A percentile compares a stretch with the other conserved stretches of the same genome.
These are phyloP conservation scores for Ophion costatus DNA, from an alignment of 2,888 invertebrate genomes.

Conservation along the genomic window DNA sequence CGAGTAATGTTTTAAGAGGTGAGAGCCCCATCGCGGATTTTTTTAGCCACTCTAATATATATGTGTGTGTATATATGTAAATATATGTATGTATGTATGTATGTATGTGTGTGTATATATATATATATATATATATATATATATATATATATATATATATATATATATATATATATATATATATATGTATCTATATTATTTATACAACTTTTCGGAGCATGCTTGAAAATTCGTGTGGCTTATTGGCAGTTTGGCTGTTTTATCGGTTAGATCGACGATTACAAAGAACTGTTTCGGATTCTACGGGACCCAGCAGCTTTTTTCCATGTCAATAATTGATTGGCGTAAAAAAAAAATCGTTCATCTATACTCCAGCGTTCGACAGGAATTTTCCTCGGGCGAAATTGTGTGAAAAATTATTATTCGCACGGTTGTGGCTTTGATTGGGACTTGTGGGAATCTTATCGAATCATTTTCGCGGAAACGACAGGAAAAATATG, in stretches of 20 bases:
- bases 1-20: too few relatives aligned
- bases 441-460: too few relatives aligned
- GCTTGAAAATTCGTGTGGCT: conserved; percentile 63
- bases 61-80: too few relatives aligned
- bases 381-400: too few relatives aligned
- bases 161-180: conserved; percentile 27
- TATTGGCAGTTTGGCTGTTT: conserved; percentile 70
- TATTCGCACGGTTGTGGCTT: neutral
- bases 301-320: conserved; percentile 53
- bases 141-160: neutral
- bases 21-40: too few relatives aligned
- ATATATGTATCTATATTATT: conserved; percentile 52
- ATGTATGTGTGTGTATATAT: neutral
- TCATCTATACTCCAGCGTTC: neutral
- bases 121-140: conserved; percentile 43
- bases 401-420: neutral
- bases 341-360: neutral
- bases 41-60: too few relatives aligned
- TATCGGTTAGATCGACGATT: conserved; percentile 55
- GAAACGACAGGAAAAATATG: neutral
- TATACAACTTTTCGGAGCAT: conserved; percentile 60
- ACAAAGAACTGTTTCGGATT: conserved; percentile 52
- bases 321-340: conserved; percentile 26
- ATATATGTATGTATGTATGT: neutral
- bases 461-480: too few relatives aligned